phyloP scores from a whole-genome alignment of 1,140 invertebrate genomes.

The Brevipalpus yothersi region DNA sequence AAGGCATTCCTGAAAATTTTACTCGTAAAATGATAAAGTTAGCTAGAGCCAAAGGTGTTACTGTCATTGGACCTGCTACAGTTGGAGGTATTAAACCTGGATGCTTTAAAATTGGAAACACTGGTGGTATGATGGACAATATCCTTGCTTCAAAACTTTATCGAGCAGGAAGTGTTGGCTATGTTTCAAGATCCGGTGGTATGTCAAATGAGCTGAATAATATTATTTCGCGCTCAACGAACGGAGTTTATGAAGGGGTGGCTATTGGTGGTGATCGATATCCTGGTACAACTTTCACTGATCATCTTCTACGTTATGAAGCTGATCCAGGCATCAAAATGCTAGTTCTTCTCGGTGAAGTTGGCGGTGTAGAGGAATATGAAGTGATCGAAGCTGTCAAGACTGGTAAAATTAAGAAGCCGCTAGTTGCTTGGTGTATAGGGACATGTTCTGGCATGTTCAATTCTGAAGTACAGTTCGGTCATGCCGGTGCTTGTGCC shows the following conservation, averaged over 20 bases:
- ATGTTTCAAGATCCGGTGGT: slow-evolving; percentile 90
- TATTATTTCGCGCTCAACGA: slow-evolving; percentile 83
- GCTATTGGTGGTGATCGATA: slow-evolving; percentile 99
- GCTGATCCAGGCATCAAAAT: slow-evolving; percentile 54
- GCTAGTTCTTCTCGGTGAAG: slow-evolving; percentile 79
- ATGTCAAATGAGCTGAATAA: slow-evolving; percentile 99
- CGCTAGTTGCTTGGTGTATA: slow-evolving; percentile 65
- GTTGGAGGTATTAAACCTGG: slow-evolving; percentile 93
- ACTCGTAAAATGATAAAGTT: slow-evolving; percentile 77
- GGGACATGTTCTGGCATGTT: slow-evolving; percentile 17
- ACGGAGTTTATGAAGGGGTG: slow-evolving; percentile 92
- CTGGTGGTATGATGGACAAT: slow-evolving; percentile 98
- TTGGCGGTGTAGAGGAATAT: slow-evolving; percentile 98
- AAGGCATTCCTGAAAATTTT: slow-evolving; percentile 95
- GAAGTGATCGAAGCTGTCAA: slow-evolving; percentile 74
- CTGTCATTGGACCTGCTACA: slow-evolving; percentile 87
- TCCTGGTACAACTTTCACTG: slow-evolving; percentile 93
- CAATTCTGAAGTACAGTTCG: slow-evolving; percentile 63
- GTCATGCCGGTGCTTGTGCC: slow-evolving; percentile 92
- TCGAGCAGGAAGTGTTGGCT: slow-evolving; percentile 63
- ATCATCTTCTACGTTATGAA: slow-evolving; percentile 72
- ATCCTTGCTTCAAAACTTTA: slow-evolving; percentile 93
- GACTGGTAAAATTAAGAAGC: slow-evolving; percentile 60
- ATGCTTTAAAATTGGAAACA: slow-evolving; percentile 98
- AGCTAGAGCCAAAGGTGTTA: slow-evolving; percentile 49